Conservation (phyloP, 2,797 vertebrate genomes). For the Macropus fuliginosus region DNA sequence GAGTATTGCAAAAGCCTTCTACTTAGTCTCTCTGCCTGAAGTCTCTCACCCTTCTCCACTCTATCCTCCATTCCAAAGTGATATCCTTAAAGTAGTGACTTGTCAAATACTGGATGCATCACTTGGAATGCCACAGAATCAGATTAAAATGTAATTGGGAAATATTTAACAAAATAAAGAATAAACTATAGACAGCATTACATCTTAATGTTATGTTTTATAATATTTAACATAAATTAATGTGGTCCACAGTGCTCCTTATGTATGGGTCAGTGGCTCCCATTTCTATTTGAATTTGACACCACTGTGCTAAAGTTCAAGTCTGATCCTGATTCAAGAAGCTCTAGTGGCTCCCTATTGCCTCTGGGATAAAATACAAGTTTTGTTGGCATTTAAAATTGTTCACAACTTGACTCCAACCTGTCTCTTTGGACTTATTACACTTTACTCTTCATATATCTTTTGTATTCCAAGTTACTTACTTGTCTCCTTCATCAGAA, state of each 20-base stretch:
- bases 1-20: background rate
- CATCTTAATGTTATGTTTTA: background rate
- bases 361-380: background rate
- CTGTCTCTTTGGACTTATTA: background rate
- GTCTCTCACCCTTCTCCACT: background rate
- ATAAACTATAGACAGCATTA: background rate
- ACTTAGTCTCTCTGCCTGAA: background rate
- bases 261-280: background rate
- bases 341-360: background rate
- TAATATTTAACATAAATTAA: background rate
- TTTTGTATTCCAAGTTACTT: background rate
- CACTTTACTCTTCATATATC: background rate
- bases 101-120: background rate
- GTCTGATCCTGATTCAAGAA: background rate
- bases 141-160: background rate
- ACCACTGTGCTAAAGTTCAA: background rate
- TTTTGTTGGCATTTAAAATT: background rate
- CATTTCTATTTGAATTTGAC: background rate
- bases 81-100: background rate
- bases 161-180: background rate
- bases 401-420: background rate
- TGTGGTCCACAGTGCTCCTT: background rate
- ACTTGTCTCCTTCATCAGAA: background rate
- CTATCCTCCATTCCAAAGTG: background rate
- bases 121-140: background rate